Percentiles rank a stretch among this genome's conserved stretches.
Evolutionary conservation across 2,888 invertebrate genomes (phyloP).

Genomic region (Synanthedon myopaeformis): DNA sequence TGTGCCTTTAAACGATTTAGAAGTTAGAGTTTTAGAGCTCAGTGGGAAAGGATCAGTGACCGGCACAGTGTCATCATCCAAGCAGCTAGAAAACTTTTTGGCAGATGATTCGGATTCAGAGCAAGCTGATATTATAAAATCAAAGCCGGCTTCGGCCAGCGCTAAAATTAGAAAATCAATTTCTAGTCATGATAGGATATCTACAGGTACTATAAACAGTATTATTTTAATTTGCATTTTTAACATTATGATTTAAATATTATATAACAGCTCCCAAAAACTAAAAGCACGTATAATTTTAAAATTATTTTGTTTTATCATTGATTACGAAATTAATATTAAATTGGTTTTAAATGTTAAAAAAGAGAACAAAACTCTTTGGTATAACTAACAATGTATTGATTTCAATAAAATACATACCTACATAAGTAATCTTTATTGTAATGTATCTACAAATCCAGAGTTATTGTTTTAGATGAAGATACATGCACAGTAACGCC

Average conservation of each 20-base stretch:
- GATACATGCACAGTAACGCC: conserved; percentile 24
- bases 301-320: too few species aligned
- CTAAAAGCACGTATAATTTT: too few species aligned
- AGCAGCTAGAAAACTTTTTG: conserved; percentile 28
- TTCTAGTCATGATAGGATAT: conserved; percentile 4
- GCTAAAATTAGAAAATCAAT: conserved; percentile 9
- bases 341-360: too few species aligned
- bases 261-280: too few species aligned
- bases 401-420: too few species aligned
- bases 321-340: too few species aligned
- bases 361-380: too few species aligned
- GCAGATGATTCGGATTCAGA: conserved; percentile 15
- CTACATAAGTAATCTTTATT: too few species aligned
- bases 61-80: conserved; percentile 21
- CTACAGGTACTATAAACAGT: conserved; percentile 11
- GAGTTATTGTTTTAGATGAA: conserved; percentile 24
- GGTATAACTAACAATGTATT: too few species aligned
- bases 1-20: conserved; percentile 45
- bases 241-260: too few species aligned
- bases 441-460: background rate
- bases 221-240: background rate
- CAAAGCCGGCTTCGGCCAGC: conserved; percentile 9
- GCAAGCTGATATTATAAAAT: conserved; percentile 4
- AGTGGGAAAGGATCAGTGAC: conserved; percentile 30
- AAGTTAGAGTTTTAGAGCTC: conserved; percentile 45